Conservation (phyloP, 2,888 invertebrate genomes). For the Tuta absoluta region DNA sequence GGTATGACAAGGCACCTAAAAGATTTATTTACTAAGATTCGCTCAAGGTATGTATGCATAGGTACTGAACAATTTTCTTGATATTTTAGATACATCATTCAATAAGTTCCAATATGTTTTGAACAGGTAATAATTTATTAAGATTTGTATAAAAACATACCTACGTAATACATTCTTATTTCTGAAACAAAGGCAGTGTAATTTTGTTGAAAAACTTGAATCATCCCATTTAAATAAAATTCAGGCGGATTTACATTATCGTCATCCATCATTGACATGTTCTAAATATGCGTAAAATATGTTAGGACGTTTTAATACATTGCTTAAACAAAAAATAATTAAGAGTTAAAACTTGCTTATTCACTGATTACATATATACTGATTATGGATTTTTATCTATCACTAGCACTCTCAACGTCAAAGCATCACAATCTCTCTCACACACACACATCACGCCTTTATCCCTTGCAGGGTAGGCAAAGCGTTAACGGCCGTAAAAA, state of each 20-base stretch:
- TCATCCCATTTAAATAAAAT: background rate
- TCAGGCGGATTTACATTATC: background rate
- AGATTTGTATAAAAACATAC: too few relatives aligned
- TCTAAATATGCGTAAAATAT: background rate
- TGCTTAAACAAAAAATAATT: background rate
- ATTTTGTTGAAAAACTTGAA: too few relatives aligned
- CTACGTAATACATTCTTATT: too few relatives aligned
- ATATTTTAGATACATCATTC: too few relatives aligned
- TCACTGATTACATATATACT: background rate
- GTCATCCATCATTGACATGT: background rate
- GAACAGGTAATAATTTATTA: too few relatives aligned
- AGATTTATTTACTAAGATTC: background rate
- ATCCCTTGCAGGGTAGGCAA: too few relatives aligned
- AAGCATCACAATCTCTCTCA: slow-evolving; percentile 25
- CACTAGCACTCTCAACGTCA: slow-evolving; percentile 19
- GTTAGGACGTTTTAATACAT: background rate
- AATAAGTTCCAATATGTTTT: too few relatives aligned
- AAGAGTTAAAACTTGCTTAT: background rate
- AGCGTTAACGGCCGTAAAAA: too few relatives aligned
- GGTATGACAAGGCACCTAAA: background rate
- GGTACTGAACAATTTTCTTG: too few relatives aligned
- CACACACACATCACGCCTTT: too few relatives aligned
- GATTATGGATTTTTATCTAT: background rate
- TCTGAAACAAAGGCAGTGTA: too few relatives aligned
- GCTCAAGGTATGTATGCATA: background rate